Conservation (phyloP, 2,797 vertebrate genomes). For the Syngnathus acus region DNA sequence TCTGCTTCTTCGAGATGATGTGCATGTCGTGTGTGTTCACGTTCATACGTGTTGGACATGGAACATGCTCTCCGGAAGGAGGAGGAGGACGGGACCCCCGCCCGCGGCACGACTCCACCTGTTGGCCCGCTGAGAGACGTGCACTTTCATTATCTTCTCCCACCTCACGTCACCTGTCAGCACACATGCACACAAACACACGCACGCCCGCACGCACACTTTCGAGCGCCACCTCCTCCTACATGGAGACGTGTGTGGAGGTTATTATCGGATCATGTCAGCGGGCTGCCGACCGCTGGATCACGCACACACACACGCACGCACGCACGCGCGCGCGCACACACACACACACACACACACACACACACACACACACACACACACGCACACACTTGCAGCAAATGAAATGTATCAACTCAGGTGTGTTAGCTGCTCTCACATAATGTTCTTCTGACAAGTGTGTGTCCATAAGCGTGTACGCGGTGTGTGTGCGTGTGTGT, state of each 20-base stretch:
- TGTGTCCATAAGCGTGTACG: constrained; percentile 20
- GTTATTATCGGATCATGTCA: constrained; percentile 77
- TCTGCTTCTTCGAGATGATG: neutral
- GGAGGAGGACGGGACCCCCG: no score
- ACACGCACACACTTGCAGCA: no score
- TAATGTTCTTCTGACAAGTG: constrained; percentile 71
- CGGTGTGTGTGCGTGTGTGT: constrained; percentile 19
- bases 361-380: constrained; percentile 6
- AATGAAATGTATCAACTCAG: constrained; percentile 78
- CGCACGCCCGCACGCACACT: neutral
- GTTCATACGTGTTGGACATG: neutral
- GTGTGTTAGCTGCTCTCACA: constrained; percentile 73
- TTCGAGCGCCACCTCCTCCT: neutral
- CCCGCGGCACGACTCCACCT: constrained; percentile 31
- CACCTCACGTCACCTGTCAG: constrained; percentile 38
- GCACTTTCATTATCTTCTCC: constrained; percentile 70
- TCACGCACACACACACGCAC: constrained; percentile 32
- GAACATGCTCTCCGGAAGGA: neutral
- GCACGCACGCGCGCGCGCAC: constrained; percentile 2
- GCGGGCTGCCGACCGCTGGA: constrained; percentile 43
- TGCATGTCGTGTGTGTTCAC: neutral
- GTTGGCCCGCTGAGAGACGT: constrained; percentile 45
- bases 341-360: constrained; percentile 20
- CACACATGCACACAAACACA: neutral
- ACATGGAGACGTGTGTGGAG: constrained; percentile 35